These are phyloP conservation scores for Diplolepis rosae DNA, from an alignment of 2,888 invertebrate genomes.

Conservation along the genomic window DNA sequence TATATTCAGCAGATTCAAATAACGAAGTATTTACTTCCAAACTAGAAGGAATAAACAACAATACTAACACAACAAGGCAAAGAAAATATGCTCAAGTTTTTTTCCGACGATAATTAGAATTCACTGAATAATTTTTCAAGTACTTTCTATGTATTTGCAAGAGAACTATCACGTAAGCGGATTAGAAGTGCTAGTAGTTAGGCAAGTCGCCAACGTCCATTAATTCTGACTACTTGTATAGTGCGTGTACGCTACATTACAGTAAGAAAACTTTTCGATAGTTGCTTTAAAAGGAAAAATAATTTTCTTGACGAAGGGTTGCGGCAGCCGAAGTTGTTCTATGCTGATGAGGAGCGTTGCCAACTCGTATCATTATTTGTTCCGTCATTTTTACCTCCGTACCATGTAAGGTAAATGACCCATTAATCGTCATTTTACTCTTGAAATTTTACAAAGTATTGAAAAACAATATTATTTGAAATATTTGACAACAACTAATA, in stretches of 20 bases:
- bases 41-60: slow-evolving; percentile 6
- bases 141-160: neutral
- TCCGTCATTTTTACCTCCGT: too few species aligned
- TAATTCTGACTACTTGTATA: neutral
- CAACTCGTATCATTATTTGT: too few species aligned
- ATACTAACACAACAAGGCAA: neutral
- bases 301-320: too few species aligned
- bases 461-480: too few species aligned
- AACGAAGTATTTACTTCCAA: neutral
- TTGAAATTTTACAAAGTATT: too few species aligned
- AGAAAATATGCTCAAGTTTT: neutral
- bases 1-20: neutral
- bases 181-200: neutral
- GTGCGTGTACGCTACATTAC: too few species aligned
- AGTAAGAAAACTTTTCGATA: neutral
- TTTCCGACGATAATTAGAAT: neutral
- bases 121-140: neutral
- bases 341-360: too few species aligned
- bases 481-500: too few species aligned
- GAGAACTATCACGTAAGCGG: neutral
- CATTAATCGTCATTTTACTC: too few species aligned
- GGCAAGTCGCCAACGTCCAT: slow-evolving; percentile 16
- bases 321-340: too few species aligned
- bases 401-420: too few species aligned
- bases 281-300: neutral